Evolutionary conservation across 2,797 vertebrate species (phyloP), one percentile per base, ranked within the genome.

Genomic region (Sylvia borin): DNA sequence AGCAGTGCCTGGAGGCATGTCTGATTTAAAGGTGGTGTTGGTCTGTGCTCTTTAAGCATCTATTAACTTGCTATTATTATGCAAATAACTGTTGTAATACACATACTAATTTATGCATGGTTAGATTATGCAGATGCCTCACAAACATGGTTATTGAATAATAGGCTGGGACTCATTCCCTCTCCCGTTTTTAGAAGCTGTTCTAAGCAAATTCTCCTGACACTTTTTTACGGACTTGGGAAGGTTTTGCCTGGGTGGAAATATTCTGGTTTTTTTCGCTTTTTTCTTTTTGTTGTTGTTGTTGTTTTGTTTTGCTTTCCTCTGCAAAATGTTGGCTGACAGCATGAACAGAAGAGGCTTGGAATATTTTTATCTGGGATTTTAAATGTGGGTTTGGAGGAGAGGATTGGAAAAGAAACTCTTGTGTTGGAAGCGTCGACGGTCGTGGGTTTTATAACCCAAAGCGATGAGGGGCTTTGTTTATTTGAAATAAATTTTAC

Each of bases 11-110:
- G 98, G 97, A 97, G 99, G 99, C 99, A 98, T 98, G 98, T 99
- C 99, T 99, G 98, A 99, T 99, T 99, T 99, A 98, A 98, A 98
- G 99, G 98, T 98, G 98, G 98, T 99, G 98, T 99, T 99, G 98
- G 99, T 99, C 98, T 98, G 98, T 98, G 98, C 98, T 99, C 99
- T 99, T 99, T 98, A 99, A 99, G 99, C 99, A 99, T 99, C 99
- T 99, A 99, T 99, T 99, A 99, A 99, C 99, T 98, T 98, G 98
- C 99, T 98, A 99, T 99, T 99, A 99, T 99, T 99, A 99, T 99
- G 99, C 99, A 99, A 99, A 99, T 99, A 99, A 99, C 98, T 98
- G 98, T 99, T 99, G 99, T 99, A 99, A 99, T 99, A 99, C 99
- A 99, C 98, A 98, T 98, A 98, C 99, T 99, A 99, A 99, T 99